A percentile compares a stretch with the other conserved stretches of the same genome.
Evolutionary conservation across 2,888 invertebrate genomes (phyloP).

Genomic region (Bembecia ichneumoniformis): DNA sequence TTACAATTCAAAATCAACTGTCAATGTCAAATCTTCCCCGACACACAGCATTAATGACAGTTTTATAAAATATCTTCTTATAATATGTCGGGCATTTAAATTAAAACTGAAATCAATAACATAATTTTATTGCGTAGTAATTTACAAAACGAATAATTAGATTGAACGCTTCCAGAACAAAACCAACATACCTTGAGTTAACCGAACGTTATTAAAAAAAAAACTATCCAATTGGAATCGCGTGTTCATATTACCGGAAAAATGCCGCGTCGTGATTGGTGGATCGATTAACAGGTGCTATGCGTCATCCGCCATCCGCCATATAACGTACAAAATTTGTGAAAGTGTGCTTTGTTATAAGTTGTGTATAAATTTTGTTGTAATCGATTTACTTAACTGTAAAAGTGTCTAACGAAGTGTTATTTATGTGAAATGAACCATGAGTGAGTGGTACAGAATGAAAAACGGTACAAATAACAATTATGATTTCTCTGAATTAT

Average conservation of each 20-base stretch:
- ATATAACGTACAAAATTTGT: conserved; percentile 46
- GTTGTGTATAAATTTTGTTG: not conserved
- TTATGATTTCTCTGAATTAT: conserved; percentile 67
- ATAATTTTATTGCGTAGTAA: not conserved
- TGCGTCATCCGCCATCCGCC: conserved; percentile 63
- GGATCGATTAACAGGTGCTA: conserved; percentile 50
- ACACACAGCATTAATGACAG: too few relatives aligned
- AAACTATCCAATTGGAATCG: conserved; percentile 38
- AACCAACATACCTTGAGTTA: conserved; percentile 18
- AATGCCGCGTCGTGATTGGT: conserved; percentile 46
- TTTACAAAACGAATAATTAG: conserved; percentile 4
- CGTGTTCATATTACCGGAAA: conserved; percentile 54
- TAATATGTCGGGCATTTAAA: too few relatives aligned
- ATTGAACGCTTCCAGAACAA: conserved; percentile 24
- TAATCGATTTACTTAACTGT: conserved; percentile 19
- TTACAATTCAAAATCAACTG: too few relatives aligned
- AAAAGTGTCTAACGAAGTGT: conserved; percentile 39
- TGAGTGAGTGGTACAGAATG: conserved; percentile 65
- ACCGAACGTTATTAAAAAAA: conserved; percentile 37
- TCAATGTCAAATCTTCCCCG: too few relatives aligned
- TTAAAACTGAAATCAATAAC: too few relatives aligned
- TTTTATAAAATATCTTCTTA: too few relatives aligned
- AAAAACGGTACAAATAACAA: conserved; percentile 45
- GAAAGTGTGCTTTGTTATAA: conserved; percentile 54
- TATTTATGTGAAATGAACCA: conserved; percentile 39